A percentile compares a stretch with the other conserved stretches of the same genome.
Evolutionary conservation across 2,888 invertebrate genomes (phyloP).

Genomic region (Eupithecia pulchellata): DNA sequence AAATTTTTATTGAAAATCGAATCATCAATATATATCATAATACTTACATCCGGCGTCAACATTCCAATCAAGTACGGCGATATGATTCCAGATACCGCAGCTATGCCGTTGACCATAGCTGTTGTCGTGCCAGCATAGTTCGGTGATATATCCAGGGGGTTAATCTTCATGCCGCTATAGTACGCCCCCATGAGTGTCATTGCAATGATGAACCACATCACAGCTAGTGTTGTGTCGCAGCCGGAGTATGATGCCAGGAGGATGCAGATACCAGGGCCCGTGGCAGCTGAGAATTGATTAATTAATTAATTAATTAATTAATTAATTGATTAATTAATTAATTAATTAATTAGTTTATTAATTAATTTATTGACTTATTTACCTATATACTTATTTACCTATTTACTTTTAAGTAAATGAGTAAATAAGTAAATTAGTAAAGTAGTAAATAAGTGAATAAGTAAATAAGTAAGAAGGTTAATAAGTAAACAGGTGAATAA

Average conservation of each 20-base stretch:
- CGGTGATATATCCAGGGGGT: constrained; percentile 87
- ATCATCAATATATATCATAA: too few species aligned
- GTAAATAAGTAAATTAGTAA: too few species aligned
- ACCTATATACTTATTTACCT: too few species aligned
- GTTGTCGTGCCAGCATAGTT: constrained; percentile 88
- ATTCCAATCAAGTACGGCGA: constrained; percentile 87
- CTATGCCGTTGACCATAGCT: constrained; percentile 87
- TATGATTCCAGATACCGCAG: constrained; percentile 87
- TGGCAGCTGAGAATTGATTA: constrained; percentile 85
- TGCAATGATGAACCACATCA: constrained; percentile 86
- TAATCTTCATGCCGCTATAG: constrained; percentile 89
- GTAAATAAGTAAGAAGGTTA: too few species aligned
- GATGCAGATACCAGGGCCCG: constrained; percentile 87
- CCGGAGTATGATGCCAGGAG: constrained; percentile 87
- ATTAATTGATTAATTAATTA: too few species aligned
- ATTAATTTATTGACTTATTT: too few species aligned
- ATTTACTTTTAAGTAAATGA: too few species aligned
- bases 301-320: too few species aligned
- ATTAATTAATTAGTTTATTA: too few species aligned
- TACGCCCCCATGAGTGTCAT: constrained; percentile 90
- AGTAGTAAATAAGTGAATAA: too few species aligned
- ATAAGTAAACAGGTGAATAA: too few species aligned
- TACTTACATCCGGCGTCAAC: constrained; percentile 86
- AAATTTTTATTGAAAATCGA: too few species aligned
- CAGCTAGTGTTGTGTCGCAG: constrained; percentile 81